Evolutionary conservation across 2,888 invertebrate genomes (phyloP).

Genomic region (Craniophora ligustri): DNA sequence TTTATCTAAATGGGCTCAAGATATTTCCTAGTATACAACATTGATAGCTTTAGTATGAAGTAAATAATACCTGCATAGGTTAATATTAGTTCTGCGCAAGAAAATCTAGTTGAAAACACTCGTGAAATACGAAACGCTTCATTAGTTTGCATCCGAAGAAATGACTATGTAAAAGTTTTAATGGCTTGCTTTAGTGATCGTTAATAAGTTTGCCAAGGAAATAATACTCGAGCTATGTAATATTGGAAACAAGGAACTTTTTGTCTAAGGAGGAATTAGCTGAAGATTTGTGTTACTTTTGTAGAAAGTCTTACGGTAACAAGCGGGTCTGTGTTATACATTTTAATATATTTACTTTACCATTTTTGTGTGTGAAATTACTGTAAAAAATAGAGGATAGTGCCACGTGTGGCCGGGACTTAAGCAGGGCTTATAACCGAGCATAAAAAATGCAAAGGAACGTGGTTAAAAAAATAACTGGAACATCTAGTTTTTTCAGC

Average conservation of each 20-base stretch:
- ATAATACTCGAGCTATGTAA: slow-evolving; percentile 10
- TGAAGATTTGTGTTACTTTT: slow-evolving; percentile 21
- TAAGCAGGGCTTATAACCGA: no score
- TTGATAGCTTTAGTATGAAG: neutral
- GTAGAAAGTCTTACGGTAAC: neutral
- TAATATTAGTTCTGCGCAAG: slow-evolving; percentile 30
- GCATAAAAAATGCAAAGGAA: no score
- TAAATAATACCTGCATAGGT: neutral
- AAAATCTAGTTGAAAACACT: slow-evolving; percentile 23
- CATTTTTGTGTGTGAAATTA: no score
- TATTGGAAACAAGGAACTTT: slow-evolving; percentile 2
- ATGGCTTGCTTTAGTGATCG: slow-evolving; percentile 15
- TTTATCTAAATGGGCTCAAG: no score
- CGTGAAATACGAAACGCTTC: neutral
- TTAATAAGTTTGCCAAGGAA: slow-evolving; percentile 24
- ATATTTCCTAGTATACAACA: no score
- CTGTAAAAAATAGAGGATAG: no score
- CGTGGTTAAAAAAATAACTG: no score
- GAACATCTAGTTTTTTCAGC: no score
- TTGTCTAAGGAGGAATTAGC: slow-evolving; percentile 4
- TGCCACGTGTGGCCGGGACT: no score
- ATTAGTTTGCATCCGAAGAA: slow-evolving; percentile 26
- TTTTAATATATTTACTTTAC: no score
- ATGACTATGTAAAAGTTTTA: slow-evolving; percentile 27
- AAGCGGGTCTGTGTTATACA: no score